These are phyloP conservation scores for Gymnocephalus cernua DNA, from an alignment of 2,113 vertebrate genomes.

Conservation along the genomic window DNA sequence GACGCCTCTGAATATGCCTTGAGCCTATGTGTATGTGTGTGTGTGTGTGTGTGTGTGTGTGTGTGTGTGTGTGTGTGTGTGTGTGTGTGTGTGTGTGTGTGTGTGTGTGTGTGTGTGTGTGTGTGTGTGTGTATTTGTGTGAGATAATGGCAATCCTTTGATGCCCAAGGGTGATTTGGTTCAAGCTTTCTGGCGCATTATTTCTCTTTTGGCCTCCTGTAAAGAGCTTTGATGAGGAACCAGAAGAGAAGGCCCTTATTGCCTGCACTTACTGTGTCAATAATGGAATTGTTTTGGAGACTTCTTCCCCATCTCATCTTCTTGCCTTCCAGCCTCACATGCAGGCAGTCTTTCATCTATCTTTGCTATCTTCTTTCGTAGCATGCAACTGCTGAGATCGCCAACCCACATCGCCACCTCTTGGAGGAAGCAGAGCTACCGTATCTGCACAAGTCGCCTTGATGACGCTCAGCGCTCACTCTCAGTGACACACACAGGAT, in stretches of 20 bases:
- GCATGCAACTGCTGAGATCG: conserved; percentile 78
- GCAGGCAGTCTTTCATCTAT: conserved; percentile 87
- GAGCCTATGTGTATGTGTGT: conserved; percentile 16
- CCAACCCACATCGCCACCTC: conserved; percentile 38
- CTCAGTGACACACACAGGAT: conserved; percentile 57
- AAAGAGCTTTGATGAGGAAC: conserved; percentile 81
- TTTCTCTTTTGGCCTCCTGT: conserved; percentile 69
- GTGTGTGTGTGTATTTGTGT: conserved; percentile 50
- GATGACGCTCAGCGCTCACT: conserved; percentile 55
- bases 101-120: conserved; percentile 34
- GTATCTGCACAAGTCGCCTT: conserved; percentile 48
- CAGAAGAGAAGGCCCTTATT: conserved; percentile 82
- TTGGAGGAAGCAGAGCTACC: conserved; percentile 54
- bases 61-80: conserved; percentile 23
- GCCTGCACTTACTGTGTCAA: conserved; percentile 79
- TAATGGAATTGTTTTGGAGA: conserved; percentile 84
- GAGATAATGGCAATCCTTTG: conserved; percentile 81
- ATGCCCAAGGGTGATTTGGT: conserved; percentile 76
- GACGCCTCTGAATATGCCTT: conserved; percentile 33
- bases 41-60: conserved; percentile 49
- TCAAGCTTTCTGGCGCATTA: conserved; percentile 63
- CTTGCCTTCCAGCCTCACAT: conserved; percentile 73
- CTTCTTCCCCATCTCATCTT: conserved; percentile 78
- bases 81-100: conserved; percentile 41
- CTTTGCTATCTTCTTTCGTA: conserved; percentile 77